Percentiles rank a stretch among this genome's conserved stretches.
Evolutionary conservation across 2,113 vertebrate genomes (phyloP).

Genomic region (Lagopus muta): DNA sequence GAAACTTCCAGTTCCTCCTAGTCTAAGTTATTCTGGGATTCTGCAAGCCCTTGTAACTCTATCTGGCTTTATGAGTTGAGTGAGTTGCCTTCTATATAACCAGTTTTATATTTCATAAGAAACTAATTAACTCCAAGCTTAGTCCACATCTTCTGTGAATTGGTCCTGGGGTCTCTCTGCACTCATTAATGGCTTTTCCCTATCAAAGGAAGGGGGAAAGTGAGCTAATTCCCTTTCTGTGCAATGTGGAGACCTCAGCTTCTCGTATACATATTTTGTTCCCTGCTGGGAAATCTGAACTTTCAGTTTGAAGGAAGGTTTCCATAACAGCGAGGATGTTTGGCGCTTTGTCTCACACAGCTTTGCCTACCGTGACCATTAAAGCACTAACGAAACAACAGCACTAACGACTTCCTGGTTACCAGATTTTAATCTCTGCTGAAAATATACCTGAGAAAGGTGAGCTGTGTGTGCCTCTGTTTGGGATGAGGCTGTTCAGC

Average conservation of each 20-base stretch:
- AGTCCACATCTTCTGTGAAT: neutral
- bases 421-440: neutral
- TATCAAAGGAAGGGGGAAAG: neutral
- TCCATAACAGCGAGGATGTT: conserved; percentile 53
- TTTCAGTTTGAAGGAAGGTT: conserved; percentile 35
- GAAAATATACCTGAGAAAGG: neutral
- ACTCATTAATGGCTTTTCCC: neutral
- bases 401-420: neutral
- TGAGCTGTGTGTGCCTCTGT: neutral
- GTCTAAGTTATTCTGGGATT: neutral
- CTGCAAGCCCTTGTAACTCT: neutral
- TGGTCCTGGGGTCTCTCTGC: neutral
- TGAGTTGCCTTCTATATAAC: neutral
- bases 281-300: conserved; percentile 16
- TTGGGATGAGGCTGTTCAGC: neutral
- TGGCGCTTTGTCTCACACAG: conserved; percentile 7
- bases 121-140: neutral
- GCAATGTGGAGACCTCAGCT: neutral
- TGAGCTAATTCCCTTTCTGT: neutral
- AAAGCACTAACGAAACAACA: neutral
- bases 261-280: neutral
- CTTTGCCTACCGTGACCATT: conserved; percentile 22
- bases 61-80: neutral
- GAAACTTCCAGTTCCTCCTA: neutral
- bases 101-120: neutral